These are phyloP conservation scores for Hylyphantes graminicola DNA, from an alignment of 1,140 invertebrate species.

Conservation along the genomic window DNA sequence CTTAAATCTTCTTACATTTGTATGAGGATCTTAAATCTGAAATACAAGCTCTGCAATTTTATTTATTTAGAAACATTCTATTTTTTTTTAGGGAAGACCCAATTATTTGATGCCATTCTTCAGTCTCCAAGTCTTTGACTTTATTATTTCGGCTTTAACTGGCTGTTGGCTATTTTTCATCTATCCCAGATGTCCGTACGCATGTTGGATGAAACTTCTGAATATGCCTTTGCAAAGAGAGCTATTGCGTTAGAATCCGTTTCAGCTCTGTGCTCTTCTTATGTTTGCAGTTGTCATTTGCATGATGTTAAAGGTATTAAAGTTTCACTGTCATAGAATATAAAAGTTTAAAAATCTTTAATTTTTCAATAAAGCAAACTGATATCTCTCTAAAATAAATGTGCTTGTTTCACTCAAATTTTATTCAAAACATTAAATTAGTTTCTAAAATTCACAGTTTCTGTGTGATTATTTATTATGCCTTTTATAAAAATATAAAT, in stretches of 20 bases:
- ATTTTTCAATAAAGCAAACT: too few relatives aligned
- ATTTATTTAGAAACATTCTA: not conserved
- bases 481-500: too few relatives aligned
- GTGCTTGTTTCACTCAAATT: too few relatives aligned
- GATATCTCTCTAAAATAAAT: too few relatives aligned
- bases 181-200: conserved; percentile 82
- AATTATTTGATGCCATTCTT: conserved; percentile 88
- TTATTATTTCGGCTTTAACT: conserved; percentile 73
- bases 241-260: conserved; percentile 76
- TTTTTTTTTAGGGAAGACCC: conserved; percentile 68
- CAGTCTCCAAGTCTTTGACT: conserved; percentile 88
- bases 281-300: conserved; percentile 78
- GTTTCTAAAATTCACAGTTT: too few relatives aligned
- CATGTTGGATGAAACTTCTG: conserved; percentile 76
- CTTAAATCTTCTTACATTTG: too few relatives aligned
- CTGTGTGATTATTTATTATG: too few relatives aligned
- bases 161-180: conserved; percentile 86
- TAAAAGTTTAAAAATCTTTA: too few relatives aligned
- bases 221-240: conserved; percentile 78
- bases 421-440: too few relatives aligned
- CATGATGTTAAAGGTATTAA: conserved; percentile 78
- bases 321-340: not conserved
- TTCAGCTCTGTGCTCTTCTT: conserved; percentile 78
- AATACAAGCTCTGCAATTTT: too few relatives aligned
- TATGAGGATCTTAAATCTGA: not conserved